Conservation (phyloP, 1,140 invertebrate species). For the Ceratina australensis region DNA sequence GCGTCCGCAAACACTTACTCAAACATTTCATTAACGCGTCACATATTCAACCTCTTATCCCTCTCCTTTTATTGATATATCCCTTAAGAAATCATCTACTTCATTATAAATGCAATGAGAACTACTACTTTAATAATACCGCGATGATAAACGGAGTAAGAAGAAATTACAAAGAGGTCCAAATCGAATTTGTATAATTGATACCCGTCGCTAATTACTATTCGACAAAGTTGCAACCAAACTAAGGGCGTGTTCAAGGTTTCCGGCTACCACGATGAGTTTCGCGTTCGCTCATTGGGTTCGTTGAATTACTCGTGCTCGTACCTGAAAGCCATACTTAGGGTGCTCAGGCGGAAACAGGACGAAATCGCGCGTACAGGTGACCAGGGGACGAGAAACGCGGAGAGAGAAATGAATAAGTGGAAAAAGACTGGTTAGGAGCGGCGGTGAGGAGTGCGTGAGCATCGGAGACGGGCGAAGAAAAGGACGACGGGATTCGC, state of each 20-base stretch:
- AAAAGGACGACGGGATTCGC: constrained; percentile 35
- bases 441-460: not conserved
- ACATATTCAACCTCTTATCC: too few relatives aligned
- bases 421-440: constrained; percentile 13
- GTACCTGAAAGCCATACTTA: constrained; percentile 42
- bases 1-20: too few relatives aligned
- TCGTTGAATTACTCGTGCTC: constrained; percentile 17
- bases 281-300: not conserved
- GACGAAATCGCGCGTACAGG: constrained; percentile 13
- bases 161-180: not conserved
- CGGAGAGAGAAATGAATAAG: constrained; percentile 3
- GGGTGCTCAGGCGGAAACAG: not conserved
- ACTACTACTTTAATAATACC: too few relatives aligned
- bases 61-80: too few relatives aligned
- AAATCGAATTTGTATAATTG: constrained; percentile 57
- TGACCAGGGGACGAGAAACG: constrained; percentile 12
- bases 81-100: too few relatives aligned
- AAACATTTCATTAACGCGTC: too few relatives aligned
- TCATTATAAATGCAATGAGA: too few relatives aligned
- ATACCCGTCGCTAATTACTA: constrained; percentile 52
- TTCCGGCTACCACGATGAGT: constrained; percentile 28
- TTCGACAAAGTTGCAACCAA: constrained; percentile 43
- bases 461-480: not conserved
- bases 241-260: constrained; percentile 24
- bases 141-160: not conserved